Evolutionary conservation across 2,888 invertebrate species (phyloP), one percentile per base, ranked within the genome.

Genomic region (Cosmia trapezina): DNA sequence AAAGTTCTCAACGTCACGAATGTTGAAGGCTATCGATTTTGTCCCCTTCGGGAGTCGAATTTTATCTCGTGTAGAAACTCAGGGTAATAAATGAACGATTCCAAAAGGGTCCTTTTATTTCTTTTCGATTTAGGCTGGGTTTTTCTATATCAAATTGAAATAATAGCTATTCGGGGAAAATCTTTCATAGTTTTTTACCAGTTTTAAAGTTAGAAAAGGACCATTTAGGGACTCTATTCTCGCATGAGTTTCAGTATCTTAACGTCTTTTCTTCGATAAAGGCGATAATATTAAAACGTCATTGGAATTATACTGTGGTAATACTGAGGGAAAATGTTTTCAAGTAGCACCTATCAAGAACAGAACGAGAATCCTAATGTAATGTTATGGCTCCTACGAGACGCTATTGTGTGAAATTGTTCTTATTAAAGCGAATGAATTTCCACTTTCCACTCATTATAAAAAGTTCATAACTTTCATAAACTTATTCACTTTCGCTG

Each of bases 1-100:
- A 47, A 56, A 80, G 68, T 76, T 76, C 75, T 73, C 71, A 67
- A 70, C 73, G 53, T 57, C 74, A 49, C 45, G 28, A 74, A 77
- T 80, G 76, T 83, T 78, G 79, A 83, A 78, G 73, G 76, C 59
- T 66, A 82, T 80, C 80, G 80, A 81, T 83, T 84, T 79, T 63
- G 54, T 75, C 61, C 83, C 81, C 78, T 81, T 77, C 33, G 74
- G 80, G 84, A 84, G 79, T 73, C 37, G 45, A 81, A 76, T 84
- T 76, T 81, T 76, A 79, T 87, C 74, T 79, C 51, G 71, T 82
- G 70, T 82, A 78, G 80, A 82, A 79, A 70, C 72, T 78, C 22
- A 62, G 77, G 73, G 79, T 79, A 78, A 78, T 81, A 84, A 84
- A 84, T 80, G 76, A 73, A 62, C 63, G 64, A 69, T 73, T 78